Evolutionary conservation across 2,113 vertebrate genomes (phyloP).

Genomic region (Parus major): DNA sequence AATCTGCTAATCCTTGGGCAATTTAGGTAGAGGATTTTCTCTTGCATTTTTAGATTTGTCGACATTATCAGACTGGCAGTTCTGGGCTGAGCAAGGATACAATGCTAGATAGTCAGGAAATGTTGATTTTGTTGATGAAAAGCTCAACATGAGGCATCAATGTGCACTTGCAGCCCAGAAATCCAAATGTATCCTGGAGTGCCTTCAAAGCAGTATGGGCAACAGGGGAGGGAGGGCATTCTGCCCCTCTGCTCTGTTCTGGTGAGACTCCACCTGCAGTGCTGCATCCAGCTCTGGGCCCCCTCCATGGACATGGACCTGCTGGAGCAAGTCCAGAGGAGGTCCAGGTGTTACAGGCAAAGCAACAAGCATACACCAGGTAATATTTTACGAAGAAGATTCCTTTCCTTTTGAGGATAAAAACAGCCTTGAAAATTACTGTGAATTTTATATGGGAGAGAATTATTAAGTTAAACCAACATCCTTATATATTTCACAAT

Average conservation of each 20-base stretch:
- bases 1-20: not conserved
- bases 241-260: not conserved
- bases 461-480: no score
- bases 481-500: no score
- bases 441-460: no score
- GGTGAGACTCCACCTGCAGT: not conserved
- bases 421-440: no score
- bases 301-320: not conserved
- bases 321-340: not conserved
- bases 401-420: no score
- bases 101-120: not conserved
- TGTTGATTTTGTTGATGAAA: not conserved
- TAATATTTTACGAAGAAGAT: no score
- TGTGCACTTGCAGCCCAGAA: not conserved
- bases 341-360: no score
- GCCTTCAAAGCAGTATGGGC: rapidly evolving
- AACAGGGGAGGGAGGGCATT: not conserved
- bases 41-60: not conserved
- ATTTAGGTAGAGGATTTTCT: not conserved
- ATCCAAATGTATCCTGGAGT: not conserved
- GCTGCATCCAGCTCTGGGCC: not conserved
- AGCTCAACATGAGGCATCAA: not conserved
- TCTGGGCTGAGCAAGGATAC: not conserved
- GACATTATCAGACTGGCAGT: not conserved
- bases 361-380: no score